These are phyloP conservation scores for Campoletis sonorensis DNA, from an alignment of 1,140 invertebrate genomes.

Conservation along the genomic window DNA sequence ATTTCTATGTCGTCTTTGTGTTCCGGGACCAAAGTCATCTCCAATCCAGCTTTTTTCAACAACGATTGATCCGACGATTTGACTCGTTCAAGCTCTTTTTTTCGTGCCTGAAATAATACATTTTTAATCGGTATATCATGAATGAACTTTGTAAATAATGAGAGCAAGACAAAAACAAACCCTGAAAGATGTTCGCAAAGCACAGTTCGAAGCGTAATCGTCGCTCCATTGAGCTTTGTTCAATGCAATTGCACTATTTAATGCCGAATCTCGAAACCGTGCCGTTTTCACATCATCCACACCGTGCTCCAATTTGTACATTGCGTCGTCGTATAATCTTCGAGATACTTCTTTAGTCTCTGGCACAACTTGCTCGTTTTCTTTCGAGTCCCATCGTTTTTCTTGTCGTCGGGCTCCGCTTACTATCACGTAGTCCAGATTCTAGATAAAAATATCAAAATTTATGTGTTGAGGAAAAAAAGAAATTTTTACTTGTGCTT, in stretches of 20 bases:
- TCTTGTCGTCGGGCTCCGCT: constrained; percentile 97
- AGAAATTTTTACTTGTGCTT: no score
- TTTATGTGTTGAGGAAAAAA: no score
- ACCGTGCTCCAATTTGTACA: constrained; percentile 97
- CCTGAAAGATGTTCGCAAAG: constrained; percentile 88
- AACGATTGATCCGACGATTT: constrained; percentile 83
- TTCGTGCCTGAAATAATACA: constrained; percentile 80
- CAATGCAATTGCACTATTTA: constrained; percentile 86
- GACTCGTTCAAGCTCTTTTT: constrained; percentile 85
- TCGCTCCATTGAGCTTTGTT: constrained; percentile 91
- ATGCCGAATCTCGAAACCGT: constrained; percentile 82
- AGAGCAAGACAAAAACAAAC: constrained; percentile 76
- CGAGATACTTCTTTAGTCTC: constrained; percentile 93
- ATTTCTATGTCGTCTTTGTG: constrained; percentile 86
- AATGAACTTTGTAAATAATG: constrained; percentile 18
- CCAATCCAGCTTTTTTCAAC: constrained; percentile 86
- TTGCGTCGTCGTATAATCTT: constrained; percentile 93
- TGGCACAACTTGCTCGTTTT: constrained; percentile 96
- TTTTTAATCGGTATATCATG: constrained; percentile 18
- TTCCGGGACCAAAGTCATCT: constrained; percentile 88
- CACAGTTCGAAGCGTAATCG: constrained; percentile 92
- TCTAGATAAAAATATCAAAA: constrained; percentile 84
- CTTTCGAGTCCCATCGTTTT: constrained; percentile 97
- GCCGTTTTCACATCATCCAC: constrained; percentile 86
- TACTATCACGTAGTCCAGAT: constrained; percentile 97